phyloP scores from a whole-genome alignment of 2,888 invertebrate species.

The Thymelicus lineola region DNA sequence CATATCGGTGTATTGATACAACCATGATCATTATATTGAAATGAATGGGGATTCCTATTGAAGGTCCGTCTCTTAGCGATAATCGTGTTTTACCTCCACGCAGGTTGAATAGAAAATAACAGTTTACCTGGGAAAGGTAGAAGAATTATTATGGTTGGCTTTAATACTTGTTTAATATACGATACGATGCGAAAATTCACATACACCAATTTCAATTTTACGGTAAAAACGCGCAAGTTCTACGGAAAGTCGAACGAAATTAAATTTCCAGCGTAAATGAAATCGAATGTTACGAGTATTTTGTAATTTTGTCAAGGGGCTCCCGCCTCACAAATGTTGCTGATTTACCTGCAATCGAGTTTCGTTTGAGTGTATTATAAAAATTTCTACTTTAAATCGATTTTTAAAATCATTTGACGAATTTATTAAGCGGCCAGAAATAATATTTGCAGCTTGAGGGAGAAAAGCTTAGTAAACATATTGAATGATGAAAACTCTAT shows the following conservation, averaged over 20 bases:
- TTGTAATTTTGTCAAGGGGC: conserved; percentile 9
- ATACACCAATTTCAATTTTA: conserved; percentile 22
- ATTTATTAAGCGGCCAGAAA: neutral
- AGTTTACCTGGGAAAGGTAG: neutral
- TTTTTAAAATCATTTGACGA: conserved; percentile 15
- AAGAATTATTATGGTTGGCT: conserved; percentile 1
- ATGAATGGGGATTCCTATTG: neutral
- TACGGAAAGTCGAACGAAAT: conserved; percentile 31
- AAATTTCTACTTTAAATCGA: conserved; percentile 26
- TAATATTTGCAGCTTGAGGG: too few species aligned
- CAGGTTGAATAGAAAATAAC: conserved; percentile 9
- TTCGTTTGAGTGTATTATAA: conserved; percentile 15
- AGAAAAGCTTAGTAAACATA: too few species aligned
- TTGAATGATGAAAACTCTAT: too few species aligned
- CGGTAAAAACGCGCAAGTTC: conserved; percentile 23
- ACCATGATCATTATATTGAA: neutral
- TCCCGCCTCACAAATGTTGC: conserved; percentile 16
- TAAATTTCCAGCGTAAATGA: conserved; percentile 32
- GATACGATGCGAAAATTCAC: conserved; percentile 6
- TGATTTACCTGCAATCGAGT: conserved; percentile 22
- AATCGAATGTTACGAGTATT: conserved; percentile 28
- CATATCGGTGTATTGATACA: too few species aligned
- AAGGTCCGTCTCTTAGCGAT: neutral
- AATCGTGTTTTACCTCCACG: conserved; percentile 6
- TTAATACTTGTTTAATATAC: conserved; percentile 4